Conservation (phyloP, 1,140 invertebrate genomes). For the Trialeurodes vaporariorum region DNA sequence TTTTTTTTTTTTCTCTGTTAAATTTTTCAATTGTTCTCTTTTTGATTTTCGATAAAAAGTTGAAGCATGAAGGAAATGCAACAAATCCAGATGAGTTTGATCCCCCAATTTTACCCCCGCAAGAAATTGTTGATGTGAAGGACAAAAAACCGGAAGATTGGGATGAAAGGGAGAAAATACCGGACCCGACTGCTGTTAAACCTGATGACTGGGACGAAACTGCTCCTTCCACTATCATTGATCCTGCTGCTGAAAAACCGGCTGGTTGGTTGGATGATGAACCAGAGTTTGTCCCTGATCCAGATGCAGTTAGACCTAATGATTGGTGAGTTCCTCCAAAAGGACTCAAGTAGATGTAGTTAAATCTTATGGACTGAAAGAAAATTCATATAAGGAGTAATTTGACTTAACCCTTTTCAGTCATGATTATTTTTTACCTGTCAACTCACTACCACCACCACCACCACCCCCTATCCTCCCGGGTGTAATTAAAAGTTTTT, state of each 20-base stretch:
- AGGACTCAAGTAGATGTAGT: no score
- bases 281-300: slow-evolving; percentile 75
- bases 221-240: slow-evolving; percentile 78
- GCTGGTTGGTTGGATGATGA: slow-evolving; percentile 92
- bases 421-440: no score
- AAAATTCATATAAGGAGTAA: no score
- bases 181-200: slow-evolving; percentile 74
- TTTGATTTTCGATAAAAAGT: slow-evolving; percentile 16
- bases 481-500: no score
- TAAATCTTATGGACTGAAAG: no score
- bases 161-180: slow-evolving; percentile 95
- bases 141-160: slow-evolving; percentile 87
- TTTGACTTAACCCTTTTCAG: no score
- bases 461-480: no score
- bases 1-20: background rate
- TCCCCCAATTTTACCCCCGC: slow-evolving; percentile 88
- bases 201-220: slow-evolving; percentile 94
- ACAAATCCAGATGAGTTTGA: slow-evolving; percentile 85
- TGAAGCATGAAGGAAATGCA: slow-evolving; percentile 73
- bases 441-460: no score
- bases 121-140: slow-evolving; percentile 88
- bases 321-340: slow-evolving; percentile 57
- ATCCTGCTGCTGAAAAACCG: slow-evolving; percentile 78
- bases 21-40: no score
- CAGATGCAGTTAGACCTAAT: slow-evolving; percentile 70